phyloP scores from a whole-genome alignment of 2,888 invertebrate genomes.

The Drosophila mimetica region DNA sequence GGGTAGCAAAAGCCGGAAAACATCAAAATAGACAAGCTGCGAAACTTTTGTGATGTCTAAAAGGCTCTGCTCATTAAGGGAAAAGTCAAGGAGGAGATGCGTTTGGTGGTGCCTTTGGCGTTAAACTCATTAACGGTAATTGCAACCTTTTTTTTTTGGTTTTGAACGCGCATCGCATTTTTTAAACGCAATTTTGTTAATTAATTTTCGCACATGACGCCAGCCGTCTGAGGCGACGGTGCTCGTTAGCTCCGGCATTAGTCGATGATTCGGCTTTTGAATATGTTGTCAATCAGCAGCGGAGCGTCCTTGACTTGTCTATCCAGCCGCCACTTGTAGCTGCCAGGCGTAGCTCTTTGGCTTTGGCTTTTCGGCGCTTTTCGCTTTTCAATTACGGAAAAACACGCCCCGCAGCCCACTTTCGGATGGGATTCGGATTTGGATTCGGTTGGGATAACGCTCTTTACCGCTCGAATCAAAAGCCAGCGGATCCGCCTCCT shows the following conservation, averaged over 20 bases:
- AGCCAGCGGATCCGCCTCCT: conserved; percentile 52
- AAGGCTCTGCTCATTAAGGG: conserved; percentile 64
- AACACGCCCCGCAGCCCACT: conserved; percentile 28
- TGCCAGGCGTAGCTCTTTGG: conserved; percentile 36
- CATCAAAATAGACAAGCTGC: conserved; percentile 44
- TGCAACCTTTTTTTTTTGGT: conserved; percentile 70
- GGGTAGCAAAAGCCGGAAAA: conserved; percentile 12
- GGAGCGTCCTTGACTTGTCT: conserved; percentile 49
- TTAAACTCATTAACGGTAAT: conserved; percentile 81
- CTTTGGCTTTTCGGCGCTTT: conserved; percentile 62
- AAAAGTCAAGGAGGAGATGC: conserved; percentile 48
- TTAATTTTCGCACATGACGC: conserved; percentile 74
- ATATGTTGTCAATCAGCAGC: conserved; percentile 70
- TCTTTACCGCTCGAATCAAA: conserved; percentile 20
- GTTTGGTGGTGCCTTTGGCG: conserved; percentile 70
- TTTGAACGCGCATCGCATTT: conserved; percentile 41
- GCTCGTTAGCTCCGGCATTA: conserved; percentile 60
- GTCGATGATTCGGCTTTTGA: conserved; percentile 55
- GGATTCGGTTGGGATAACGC: conserved; percentile 28
- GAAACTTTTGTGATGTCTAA: conserved; percentile 51
- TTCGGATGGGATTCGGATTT: conserved; percentile 3
- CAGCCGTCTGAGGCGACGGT: conserved; percentile 2
- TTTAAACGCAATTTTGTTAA: conserved; percentile 74
- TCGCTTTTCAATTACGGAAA: conserved; percentile 69
- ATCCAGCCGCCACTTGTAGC: conserved; percentile 32